Conservation (phyloP, 2,113 vertebrate genomes). For the Tichodroma muraria region DNA sequence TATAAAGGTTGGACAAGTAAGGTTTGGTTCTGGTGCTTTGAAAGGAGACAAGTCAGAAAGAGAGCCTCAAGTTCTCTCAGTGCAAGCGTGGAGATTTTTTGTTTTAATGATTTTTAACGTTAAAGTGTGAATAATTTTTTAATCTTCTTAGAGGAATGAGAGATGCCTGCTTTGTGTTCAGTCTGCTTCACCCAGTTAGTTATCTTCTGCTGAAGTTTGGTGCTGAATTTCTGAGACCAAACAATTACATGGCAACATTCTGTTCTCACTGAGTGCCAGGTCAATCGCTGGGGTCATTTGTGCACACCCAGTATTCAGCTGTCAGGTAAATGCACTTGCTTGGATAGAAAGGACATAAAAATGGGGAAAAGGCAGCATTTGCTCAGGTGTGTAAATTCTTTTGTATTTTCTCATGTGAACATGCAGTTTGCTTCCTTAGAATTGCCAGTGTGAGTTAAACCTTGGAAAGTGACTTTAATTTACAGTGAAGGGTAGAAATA, state of each 20-base stretch:
- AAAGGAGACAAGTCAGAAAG: neutral
- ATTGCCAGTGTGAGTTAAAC: neutral
- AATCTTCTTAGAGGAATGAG: neutral
- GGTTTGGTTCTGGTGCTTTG: neutral
- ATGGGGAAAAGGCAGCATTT: neutral
- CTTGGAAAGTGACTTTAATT: neutral
- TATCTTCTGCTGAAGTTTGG: neutral
- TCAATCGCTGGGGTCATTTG: neutral
- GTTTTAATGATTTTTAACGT: neutral
- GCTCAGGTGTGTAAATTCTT: neutral
- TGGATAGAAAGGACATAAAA: neutral
- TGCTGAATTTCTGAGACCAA: neutral
- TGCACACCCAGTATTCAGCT: neutral
- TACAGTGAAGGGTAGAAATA: neutral
- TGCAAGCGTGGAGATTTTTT: neutral
- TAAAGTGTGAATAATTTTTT: neutral
- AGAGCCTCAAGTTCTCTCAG: neutral
- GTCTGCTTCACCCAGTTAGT: neutral
- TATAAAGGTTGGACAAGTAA: neutral
- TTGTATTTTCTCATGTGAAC: neutral
- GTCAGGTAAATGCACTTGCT: neutral
- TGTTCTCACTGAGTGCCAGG: neutral
- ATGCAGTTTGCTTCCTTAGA: neutral
- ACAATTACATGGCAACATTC: neutral
- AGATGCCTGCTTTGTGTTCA: neutral